Evolutionary conservation across 2,888 invertebrate species (phyloP).

Genomic region (Acleris literana): DNA sequence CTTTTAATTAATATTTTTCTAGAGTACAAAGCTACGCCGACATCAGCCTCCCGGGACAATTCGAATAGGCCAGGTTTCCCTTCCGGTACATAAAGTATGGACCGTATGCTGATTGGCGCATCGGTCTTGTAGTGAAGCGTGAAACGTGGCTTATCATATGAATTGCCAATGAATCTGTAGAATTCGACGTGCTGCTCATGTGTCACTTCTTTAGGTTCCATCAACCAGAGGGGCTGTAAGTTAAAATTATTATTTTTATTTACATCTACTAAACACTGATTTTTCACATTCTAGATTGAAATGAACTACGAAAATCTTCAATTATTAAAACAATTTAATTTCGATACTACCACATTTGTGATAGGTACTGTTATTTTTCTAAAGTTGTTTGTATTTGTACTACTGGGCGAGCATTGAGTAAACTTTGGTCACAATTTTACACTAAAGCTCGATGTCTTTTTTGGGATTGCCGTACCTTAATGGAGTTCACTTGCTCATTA

Average conservation of each 20-base stretch:
- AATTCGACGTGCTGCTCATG: conserved; percentile 95
- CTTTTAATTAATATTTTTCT: conserved; percentile 96
- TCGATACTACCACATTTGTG: too few species aligned
- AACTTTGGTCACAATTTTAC: too few species aligned
- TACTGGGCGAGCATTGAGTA: too few species aligned
- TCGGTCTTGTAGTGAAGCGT: conserved; percentile 96
- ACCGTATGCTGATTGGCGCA: conserved; percentile 94
- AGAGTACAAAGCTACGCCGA: conserved; percentile 95
- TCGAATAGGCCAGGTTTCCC: conserved; percentile 96
- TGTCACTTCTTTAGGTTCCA: conserved; percentile 94
- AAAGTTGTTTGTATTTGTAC: too few species aligned
- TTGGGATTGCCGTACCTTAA: conserved; percentile 85
- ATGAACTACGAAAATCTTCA: too few species aligned
- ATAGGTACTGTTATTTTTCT: too few species aligned
- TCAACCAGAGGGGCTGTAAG: conserved; percentile 93
- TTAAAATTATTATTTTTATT: neutral
- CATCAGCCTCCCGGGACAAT: conserved; percentile 92
- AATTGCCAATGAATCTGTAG: conserved; percentile 93
- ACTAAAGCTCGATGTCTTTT: too few species aligned
- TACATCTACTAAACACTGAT: neutral
- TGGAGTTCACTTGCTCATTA: conserved; percentile 93
- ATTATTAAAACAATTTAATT: neutral
- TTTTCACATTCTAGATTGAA: neutral
- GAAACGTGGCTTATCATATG: conserved; percentile 94
- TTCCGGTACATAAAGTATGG: conserved; percentile 96